A percentile compares a stretch with the other conserved stretches of the same genome.
Conservation (phyloP, 2,888 invertebrate genomes). For the Tetropium fuscum region DNA sequence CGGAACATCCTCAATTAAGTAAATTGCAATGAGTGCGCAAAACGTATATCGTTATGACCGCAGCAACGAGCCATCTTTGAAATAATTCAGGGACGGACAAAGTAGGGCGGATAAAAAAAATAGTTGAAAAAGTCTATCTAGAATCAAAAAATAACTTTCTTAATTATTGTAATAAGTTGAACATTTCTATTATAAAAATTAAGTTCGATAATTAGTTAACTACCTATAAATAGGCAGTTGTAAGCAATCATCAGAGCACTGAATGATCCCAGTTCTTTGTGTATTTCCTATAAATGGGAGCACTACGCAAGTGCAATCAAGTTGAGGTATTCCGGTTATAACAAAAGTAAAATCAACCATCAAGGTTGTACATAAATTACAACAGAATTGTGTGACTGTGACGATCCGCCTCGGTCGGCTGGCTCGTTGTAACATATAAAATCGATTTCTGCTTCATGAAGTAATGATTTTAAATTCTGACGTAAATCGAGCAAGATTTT, state of each 20-base stretch:
- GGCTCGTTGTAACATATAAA: slow-evolving; percentile 38
- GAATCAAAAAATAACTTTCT: too few species aligned
- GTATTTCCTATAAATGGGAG: slow-evolving; percentile 12
- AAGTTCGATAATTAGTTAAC: too few species aligned
- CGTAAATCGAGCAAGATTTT: too few species aligned
- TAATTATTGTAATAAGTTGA: too few species aligned
- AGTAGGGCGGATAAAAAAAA: not conserved
- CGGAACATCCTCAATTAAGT: slow-evolving; percentile 37
- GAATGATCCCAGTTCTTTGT: too few species aligned
- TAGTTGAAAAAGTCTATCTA: not conserved
- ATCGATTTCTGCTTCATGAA: slow-evolving; percentile 35
- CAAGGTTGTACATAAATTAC: slow-evolving; percentile 46
- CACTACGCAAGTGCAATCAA: slow-evolving; percentile 27
- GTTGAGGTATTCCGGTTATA: slow-evolving; percentile 40
- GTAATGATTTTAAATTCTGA: slow-evolving; percentile 39
- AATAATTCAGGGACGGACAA: too few species aligned
- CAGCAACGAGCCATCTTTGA: not conserved
- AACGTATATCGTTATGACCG: slow-evolving; percentile 17
- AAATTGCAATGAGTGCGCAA: slow-evolving; percentile 29
- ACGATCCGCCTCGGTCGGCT: slow-evolving; percentile 30
- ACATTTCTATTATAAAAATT: too few species aligned
- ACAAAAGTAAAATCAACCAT: slow-evolving; percentile 33
- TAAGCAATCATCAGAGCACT: too few species aligned
- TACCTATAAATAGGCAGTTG: too few species aligned
- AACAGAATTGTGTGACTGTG: slow-evolving; percentile 46